Conservation (phyloP, 2,113 vertebrate genomes). For the Eptesicus fuscus region DNA sequence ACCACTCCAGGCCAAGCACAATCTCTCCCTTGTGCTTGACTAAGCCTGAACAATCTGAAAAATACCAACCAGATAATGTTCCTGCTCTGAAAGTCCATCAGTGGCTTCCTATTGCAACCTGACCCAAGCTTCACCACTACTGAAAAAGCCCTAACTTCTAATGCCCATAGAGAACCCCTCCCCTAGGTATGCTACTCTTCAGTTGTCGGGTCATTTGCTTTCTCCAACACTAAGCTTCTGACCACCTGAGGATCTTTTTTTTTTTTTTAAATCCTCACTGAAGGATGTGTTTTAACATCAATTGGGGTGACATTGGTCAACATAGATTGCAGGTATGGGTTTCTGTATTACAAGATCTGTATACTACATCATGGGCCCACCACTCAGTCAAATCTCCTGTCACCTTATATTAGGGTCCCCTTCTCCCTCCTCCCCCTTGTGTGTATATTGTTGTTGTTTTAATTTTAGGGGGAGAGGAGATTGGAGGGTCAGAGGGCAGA, state of each 20-base stretch:
- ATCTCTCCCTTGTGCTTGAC: neutral
- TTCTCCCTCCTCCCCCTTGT: no score
- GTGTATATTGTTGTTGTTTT: neutral
- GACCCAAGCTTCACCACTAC: neutral
- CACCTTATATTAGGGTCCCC: no score
- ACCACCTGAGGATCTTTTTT: neutral
- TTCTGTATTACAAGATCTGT: no score
- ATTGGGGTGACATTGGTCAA: no score
- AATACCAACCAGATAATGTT: neutral
- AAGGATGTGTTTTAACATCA: no score
- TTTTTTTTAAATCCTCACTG: neutral
- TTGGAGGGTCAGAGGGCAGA: no score
- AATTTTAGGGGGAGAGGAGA: neutral
- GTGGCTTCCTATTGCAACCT: no score
- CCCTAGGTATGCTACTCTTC: no score
- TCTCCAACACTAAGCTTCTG: neutral
- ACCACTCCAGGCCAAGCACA: neutral
- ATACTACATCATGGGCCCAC: no score
- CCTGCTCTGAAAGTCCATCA: neutral
- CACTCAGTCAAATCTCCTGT: no score
- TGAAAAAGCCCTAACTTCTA: neutral
- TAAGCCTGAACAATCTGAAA: neutral
- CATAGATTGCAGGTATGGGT: no score
- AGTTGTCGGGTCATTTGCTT: neutral
- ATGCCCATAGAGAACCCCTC: no score